Evolutionary conservation across 2,888 invertebrate species (phyloP).

Genomic region (Leucophenga montana): DNA sequence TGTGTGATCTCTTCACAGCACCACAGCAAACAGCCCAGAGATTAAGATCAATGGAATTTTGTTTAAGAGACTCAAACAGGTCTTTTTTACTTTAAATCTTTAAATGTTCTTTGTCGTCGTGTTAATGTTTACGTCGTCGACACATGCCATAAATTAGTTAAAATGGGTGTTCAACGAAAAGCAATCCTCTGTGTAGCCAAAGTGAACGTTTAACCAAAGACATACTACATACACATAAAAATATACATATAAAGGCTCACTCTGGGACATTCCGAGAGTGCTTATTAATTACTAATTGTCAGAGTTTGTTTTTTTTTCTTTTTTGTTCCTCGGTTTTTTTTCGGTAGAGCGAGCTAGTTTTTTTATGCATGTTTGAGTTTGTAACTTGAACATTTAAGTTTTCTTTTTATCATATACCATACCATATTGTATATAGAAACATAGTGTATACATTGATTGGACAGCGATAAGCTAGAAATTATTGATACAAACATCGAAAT

Average conservation of each 20-base stretch:
- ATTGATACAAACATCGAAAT: too few species aligned
- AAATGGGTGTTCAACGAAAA: conserved; percentile 12
- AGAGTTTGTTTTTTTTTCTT: neutral
- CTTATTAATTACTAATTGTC: conserved; percentile 4
- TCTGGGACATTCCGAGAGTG: neutral
- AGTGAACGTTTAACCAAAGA: neutral
- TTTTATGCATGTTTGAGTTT: too few species aligned
- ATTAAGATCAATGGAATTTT: conserved; percentile 68
- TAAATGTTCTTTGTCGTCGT: conserved; percentile 41
- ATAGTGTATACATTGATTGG: too few species aligned
- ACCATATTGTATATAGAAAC: too few species aligned
- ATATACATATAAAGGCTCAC: neutral
- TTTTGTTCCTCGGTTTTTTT: too few species aligned
- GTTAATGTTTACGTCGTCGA: conserved; percentile 69
- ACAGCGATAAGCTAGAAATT: too few species aligned
- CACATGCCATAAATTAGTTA: conserved; percentile 72
- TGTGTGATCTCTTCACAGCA: conserved; percentile 30
- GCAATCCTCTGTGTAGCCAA: neutral
- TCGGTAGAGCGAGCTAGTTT: too few species aligned
- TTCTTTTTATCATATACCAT: too few species aligned
- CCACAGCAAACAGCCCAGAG: conserved; percentile 57
- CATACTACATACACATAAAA: neutral
- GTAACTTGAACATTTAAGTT: too few species aligned
- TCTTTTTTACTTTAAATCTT: conserved; percentile 45
- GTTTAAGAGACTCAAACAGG: conserved; percentile 66